Conservation (phyloP, 2,888 invertebrate species). For the Lampropteryx suffumata region DNA sequence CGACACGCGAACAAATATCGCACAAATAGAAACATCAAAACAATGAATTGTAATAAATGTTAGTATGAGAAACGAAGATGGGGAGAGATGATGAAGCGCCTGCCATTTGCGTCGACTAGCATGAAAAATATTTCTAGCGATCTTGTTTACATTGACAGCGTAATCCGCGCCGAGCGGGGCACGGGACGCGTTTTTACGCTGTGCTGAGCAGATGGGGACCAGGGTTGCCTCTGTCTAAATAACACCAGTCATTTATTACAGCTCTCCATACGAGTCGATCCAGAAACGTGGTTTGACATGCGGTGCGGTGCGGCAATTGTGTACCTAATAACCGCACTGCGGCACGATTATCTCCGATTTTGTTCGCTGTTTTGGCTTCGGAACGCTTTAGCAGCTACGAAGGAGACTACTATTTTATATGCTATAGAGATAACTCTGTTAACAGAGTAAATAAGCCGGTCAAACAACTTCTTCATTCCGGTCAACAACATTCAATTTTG, state of each 20-base stretch:
- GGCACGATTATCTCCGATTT: too few relatives aligned
- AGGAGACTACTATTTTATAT: too few relatives aligned
- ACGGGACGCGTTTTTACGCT: conserved; percentile 52
- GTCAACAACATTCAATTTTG: too few relatives aligned
- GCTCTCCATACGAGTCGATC: conserved; percentile 8
- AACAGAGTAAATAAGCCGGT: too few relatives aligned
- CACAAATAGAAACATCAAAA: conserved; percentile 50
- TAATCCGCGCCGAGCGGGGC: conserved; percentile 52
- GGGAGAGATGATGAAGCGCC: conserved; percentile 62
- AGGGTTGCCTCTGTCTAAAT: conserved; percentile 41
- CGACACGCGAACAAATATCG: conserved; percentile 24
- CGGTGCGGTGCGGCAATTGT: background rate
- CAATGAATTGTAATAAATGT: conserved; percentile 70
- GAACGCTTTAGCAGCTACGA: too few relatives aligned
- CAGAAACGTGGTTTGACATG: background rate
- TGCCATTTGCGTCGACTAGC: conserved; percentile 62
- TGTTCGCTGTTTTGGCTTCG: too few relatives aligned
- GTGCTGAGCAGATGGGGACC: conserved; percentile 51
- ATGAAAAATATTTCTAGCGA: conserved; percentile 70
- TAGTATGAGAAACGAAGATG: conserved; percentile 65
- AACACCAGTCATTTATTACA: conserved; percentile 28
- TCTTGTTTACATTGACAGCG: conserved; percentile 73
- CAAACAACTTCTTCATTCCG: too few relatives aligned
- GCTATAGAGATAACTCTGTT: too few relatives aligned
- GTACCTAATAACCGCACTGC: too few relatives aligned